These are phyloP conservation scores for Axea sp. DNA, from an alignment of 2,888 invertebrate species.

Conservation along the genomic window DNA sequence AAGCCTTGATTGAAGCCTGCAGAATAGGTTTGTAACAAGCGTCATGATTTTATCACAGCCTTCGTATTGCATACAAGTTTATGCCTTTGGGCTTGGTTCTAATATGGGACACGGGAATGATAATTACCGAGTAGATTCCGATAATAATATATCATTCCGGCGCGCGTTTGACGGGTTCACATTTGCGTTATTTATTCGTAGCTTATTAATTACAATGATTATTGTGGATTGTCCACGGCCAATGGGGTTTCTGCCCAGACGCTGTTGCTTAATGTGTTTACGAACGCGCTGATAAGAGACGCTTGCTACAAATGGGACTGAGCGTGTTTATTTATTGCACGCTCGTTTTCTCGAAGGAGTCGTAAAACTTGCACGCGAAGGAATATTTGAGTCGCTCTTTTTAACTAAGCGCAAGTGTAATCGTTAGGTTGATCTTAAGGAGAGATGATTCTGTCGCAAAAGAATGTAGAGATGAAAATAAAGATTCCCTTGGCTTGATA, in stretches of 20 bases:
- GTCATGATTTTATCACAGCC: conserved; percentile 15
- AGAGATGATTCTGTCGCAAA: conserved; percentile 1
- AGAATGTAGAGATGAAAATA: not conserved
- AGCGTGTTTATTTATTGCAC: conserved; percentile 31
- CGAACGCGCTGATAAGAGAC: conserved; percentile 15
- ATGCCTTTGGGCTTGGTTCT: conserved; percentile 24
- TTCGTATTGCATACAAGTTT: conserved; percentile 14
- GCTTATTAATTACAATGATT: conserved; percentile 24
- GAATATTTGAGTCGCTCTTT: conserved; percentile 19
- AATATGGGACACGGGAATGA: conserved; percentile 27
- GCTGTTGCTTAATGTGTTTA: conserved; percentile 27
- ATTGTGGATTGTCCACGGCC: conserved; percentile 12
- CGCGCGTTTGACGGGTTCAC: not conserved
- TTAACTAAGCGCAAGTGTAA: conserved; percentile 5
- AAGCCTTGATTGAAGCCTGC: conserved; percentile 28
- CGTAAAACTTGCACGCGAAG: conserved; percentile 29
- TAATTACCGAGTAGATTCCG: conserved; percentile 28
- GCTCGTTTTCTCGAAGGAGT: conserved; percentile 16
- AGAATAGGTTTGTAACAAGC: conserved; percentile 22
- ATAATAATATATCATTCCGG: conserved; percentile 25
- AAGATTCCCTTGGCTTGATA: not conserved
- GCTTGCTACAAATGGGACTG: conserved; percentile 22
- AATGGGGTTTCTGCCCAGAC: conserved; percentile 3
- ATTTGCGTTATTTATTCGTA: conserved; percentile 11
- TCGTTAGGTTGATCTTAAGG: not conserved